These are phyloP conservation scores for Nesidiocoris tenuis DNA, from an alignment of 2,888 invertebrate genomes.

Conservation along the genomic window DNA sequence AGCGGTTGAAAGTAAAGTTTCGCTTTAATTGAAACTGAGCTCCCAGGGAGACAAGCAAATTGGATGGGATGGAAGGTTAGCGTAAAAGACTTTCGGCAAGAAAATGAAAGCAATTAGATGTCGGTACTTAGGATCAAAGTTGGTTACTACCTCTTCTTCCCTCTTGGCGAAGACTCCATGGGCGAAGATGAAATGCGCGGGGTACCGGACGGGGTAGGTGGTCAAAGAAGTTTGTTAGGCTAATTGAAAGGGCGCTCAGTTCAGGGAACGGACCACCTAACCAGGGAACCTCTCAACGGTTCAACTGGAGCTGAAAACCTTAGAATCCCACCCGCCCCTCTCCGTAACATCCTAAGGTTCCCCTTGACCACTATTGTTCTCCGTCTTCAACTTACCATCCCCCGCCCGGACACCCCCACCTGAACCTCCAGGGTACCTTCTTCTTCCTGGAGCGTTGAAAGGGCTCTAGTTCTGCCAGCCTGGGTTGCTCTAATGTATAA, in stretches of 20 bases:
- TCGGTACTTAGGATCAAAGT: slow-evolving; percentile 44
- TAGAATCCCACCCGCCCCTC: not conserved
- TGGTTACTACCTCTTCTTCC: not conserved
- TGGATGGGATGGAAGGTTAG: slow-evolving; percentile 1
- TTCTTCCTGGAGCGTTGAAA: not conserved
- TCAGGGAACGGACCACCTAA: not conserved
- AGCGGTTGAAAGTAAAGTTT: slow-evolving; percentile 32
- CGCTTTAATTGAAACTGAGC: slow-evolving; percentile 43
- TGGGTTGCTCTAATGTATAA: slow-evolving; percentile 47
- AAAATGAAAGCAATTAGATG: slow-evolving; percentile 48
- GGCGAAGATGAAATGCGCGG: not conserved
- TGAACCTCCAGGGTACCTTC: too few relatives aligned
- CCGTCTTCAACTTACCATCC: slow-evolving; percentile 23
- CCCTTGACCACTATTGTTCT: slow-evolving; percentile 46
- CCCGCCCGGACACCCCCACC: not conserved
- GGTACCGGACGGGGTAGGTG: slow-evolving; percentile 37
- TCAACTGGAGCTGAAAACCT: not conserved
- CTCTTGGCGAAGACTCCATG: slow-evolving; percentile 3
- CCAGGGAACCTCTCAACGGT: not conserved
- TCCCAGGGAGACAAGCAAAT: slow-evolving; percentile 1
- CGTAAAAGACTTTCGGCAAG: slow-evolving; percentile 45
- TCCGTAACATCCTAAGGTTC: slow-evolving; percentile 13
- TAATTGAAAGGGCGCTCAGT: slow-evolving; percentile 45
- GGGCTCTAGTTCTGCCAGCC: not conserved
- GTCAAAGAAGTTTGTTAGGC: slow-evolving; percentile 50